Base-by-base conservation (phyloP, 2,888 invertebrate genomes). In the Drosophila ochracea region DNA sequence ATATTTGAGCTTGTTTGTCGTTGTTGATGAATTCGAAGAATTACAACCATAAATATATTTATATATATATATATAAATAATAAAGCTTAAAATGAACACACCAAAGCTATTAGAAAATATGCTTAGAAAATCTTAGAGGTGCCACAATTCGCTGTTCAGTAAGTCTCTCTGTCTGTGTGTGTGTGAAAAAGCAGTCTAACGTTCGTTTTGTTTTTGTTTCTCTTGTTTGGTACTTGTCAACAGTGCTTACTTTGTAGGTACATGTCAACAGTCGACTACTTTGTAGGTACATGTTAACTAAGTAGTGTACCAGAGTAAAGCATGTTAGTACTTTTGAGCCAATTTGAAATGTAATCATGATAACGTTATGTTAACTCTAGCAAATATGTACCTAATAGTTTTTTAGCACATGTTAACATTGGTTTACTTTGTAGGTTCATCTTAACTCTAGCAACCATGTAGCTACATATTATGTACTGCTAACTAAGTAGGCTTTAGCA, bases 111-210 rank as follows among this genome's bases (percentile, higher is more conserved):
- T 58, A 30, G 10, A 59, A 73, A 73, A 69, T 30, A 47, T 59
- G 49, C 70, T 78, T 74, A 66, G 76, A 75, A 76, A 82, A 82
- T 82, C 86, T 89, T 85, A 74, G 70, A 86, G 82, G 87, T 73
- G 83, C 78, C 64, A 80, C 72, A 83, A 67, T 78, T 88, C 78
- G 73, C 78, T 83, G 80, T 79, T 57, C 53, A 63, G 54, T 62
- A 31, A 41, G 31, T 41, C 43, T 68, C 25, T 65, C 61, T 73
- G 41, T 68, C 43, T 58, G 35, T 53, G 25, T 65, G 55, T 35
- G 35, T 35, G 4, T 35, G 55, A 62, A 60, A 58, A 81, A 80
- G 82, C 82, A 89, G 86, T 82, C 82, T 80, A 76, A 75, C 70
- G 58, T 61, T 57, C 35, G 35, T n/a, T 39, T 4, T 41, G n/a